Evolutionary conservation across 2,113 vertebrate genomes (phyloP).

Genomic region (Tragelaphus strepsiceros): DNA sequence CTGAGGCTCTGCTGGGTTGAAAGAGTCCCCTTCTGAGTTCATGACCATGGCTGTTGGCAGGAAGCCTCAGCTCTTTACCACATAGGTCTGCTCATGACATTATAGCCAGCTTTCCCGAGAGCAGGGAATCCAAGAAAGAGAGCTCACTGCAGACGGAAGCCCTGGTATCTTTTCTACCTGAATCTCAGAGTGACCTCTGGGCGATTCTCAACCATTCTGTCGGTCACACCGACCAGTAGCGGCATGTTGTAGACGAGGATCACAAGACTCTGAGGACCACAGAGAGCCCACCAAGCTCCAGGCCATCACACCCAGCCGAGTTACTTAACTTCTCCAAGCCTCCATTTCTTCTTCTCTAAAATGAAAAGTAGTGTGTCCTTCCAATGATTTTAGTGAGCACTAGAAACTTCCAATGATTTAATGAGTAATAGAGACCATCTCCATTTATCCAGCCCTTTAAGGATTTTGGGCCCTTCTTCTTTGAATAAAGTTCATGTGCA

Average conservation of each 20-base stretch:
- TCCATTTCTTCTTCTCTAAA: background rate
- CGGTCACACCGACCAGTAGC: too few relatives aligned
- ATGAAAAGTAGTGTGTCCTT: background rate
- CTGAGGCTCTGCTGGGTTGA: too few relatives aligned
- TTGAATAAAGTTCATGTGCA: background rate
- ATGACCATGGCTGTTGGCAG: background rate
- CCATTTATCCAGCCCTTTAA: background rate
- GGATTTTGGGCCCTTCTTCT: background rate
- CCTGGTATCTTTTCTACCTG: background rate
- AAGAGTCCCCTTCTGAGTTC: background rate
- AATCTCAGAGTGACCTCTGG: background rate
- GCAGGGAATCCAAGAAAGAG: background rate
- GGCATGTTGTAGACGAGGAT: background rate
- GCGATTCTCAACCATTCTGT: background rate
- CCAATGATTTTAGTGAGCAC: background rate
- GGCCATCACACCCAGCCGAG: background rate
- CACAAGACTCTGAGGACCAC: background rate
- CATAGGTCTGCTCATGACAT: fast-evolving
- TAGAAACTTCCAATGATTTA: background rate
- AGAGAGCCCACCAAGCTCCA: background rate
- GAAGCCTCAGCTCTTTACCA: background rate
- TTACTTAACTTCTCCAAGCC: background rate
- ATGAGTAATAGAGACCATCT: background rate
- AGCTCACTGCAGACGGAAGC: background rate
- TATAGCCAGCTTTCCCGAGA: background rate